These are phyloP conservation scores for Benitochromis conjunctus DNA, from an alignment of 2,113 vertebrate genomes.

Conservation along the genomic window DNA sequence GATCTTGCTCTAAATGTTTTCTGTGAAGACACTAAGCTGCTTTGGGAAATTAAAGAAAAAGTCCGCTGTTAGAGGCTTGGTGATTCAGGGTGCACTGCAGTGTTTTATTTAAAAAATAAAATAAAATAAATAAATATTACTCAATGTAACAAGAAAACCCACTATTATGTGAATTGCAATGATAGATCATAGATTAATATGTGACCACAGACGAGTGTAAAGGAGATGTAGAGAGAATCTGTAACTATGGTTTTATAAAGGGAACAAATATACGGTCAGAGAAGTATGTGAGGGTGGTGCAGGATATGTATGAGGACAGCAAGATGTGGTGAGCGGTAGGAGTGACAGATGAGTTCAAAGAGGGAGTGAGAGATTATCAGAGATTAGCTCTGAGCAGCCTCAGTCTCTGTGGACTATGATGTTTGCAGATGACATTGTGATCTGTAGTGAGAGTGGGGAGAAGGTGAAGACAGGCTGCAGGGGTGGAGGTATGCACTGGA, in stretches of 20 bases:
- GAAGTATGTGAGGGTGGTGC: not conserved
- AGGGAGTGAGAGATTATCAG: accelerated
- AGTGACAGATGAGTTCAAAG: not conserved
- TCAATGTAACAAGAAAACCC: too few relatives aligned
- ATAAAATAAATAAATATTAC: too few relatives aligned
- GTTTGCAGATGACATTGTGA: not conserved
- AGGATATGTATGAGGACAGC: not conserved
- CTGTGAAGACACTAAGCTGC: not conserved
- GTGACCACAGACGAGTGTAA: too few relatives aligned
- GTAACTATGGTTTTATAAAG: not conserved
- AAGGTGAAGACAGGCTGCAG: not conserved
- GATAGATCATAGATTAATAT: too few relatives aligned
- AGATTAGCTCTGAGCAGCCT: not conserved
- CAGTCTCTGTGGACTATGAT: not conserved
- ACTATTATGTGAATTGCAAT: too few relatives aligned
- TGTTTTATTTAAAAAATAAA: not conserved
- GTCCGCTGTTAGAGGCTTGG: not conserved
- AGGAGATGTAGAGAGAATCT: not conserved
- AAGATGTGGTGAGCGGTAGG: not conserved
- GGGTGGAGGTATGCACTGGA: not conserved
- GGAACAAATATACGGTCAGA: not conserved
- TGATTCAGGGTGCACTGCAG: not conserved
- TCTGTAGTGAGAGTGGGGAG: not conserved
- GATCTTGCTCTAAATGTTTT: not conserved
- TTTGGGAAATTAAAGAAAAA: not conserved